These are phyloP conservation scores for Epicampocera succincta DNA, from an alignment of 2,888 invertebrate genomes.

Conservation along the genomic window DNA sequence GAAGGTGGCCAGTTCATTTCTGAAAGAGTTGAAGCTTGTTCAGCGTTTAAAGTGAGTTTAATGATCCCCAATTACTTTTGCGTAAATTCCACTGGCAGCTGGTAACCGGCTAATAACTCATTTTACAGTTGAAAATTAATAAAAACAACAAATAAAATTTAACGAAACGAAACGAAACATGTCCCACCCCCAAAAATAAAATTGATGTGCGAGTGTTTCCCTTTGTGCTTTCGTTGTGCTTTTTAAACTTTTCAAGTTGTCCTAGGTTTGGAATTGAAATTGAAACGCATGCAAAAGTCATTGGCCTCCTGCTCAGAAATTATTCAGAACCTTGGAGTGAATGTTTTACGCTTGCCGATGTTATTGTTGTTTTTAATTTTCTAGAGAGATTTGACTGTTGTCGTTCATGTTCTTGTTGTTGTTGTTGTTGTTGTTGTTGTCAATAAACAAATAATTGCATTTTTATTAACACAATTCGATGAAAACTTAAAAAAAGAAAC, in stretches of 20 bases:
- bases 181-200: slow-evolving; percentile 50
- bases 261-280: slow-evolving; percentile 48
- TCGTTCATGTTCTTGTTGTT: too few species aligned
- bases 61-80: slow-evolving; percentile 42
- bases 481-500: slow-evolving; percentile 47
- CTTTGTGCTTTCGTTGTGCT: slow-evolving; percentile 33
- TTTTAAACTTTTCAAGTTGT: slow-evolving; percentile 60
- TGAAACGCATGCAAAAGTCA: slow-evolving; percentile 40
- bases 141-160: slow-evolving; percentile 18
- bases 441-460: slow-evolving; percentile 58
- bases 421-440: slow-evolving; percentile 30
- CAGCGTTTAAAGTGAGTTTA: slow-evolving; percentile 40
- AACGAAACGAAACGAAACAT: slow-evolving; percentile 16
- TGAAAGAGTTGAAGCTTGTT: slow-evolving; percentile 45
- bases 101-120: slow-evolving; percentile 51
- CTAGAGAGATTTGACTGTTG: slow-evolving; percentile 35
- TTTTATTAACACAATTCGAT: slow-evolving; percentile 61
- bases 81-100: slow-evolving; percentile 8
- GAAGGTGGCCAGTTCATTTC: slow-evolving; percentile 41
- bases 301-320: slow-evolving; percentile 53
- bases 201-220: slow-evolving; percentile 27
- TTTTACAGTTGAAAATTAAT: slow-evolving; percentile 27
- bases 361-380: slow-evolving; percentile 31
- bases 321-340: slow-evolving; percentile 61
- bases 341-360: slow-evolving; percentile 34